Evolutionary conservation across 2,797 vertebrate genomes (phyloP).

Genomic region (Cheirogaleus major): DNA sequence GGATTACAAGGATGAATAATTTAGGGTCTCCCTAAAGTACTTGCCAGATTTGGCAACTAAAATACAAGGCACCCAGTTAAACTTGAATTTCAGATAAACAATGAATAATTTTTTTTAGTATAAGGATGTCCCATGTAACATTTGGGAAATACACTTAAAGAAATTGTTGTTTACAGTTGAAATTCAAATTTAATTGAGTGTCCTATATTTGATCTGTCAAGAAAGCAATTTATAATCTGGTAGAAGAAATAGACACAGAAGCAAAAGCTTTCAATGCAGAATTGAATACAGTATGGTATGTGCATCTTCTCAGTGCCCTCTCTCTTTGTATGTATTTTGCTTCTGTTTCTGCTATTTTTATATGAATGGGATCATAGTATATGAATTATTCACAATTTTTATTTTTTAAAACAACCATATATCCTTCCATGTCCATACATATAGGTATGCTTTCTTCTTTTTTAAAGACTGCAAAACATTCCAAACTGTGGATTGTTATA

Average conservation of each 20-base stretch:
- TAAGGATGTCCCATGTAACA: not conserved
- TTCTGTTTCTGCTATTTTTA: conserved; percentile 38
- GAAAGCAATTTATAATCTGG: not conserved
- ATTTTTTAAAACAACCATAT: not conserved
- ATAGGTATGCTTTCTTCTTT: not conserved
- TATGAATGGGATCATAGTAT: conserved; percentile 2
- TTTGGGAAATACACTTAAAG: not conserved
- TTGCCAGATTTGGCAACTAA: conserved; percentile 4
- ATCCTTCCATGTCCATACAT: not conserved
- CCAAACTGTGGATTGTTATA: not conserved
- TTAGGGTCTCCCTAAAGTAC: not conserved
- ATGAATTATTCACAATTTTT: conserved; percentile 21
- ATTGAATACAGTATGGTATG: not conserved
- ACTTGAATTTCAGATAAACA: conserved; percentile 37
- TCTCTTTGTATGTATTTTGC: conserved; percentile 6
- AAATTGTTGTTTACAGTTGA: not conserved
- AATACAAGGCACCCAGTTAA: not conserved
- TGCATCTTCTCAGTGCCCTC: not conserved
- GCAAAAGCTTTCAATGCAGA: not conserved
- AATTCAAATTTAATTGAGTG: conserved; percentile 11
- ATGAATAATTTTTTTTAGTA: not conserved
- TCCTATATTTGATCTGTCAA: not conserved
- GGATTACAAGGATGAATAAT: not conserved
- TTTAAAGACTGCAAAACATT: conserved; percentile 46
- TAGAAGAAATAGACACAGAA: not conserved